Evolutionary conservation across 2,797 vertebrate genomes (phyloP).

Genomic region (Mycteria americana): DNA sequence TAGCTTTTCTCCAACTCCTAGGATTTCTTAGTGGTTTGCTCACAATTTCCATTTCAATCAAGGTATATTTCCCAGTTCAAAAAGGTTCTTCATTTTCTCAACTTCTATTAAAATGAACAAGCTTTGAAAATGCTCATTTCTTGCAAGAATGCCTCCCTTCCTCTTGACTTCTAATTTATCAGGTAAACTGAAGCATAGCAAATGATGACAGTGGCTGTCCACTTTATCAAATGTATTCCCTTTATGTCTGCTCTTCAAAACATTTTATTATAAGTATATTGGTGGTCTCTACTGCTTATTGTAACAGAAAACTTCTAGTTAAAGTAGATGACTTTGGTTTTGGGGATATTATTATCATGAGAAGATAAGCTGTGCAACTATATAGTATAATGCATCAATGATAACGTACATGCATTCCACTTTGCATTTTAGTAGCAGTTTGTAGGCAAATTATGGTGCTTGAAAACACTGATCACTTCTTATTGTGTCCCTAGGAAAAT

Average conservation of each 20-base stretch:
- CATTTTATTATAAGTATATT: neutral
- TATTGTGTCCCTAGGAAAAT: neutral
- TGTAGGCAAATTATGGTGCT: neutral
- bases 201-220: neutral
- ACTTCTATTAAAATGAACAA: neutral
- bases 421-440: neutral
- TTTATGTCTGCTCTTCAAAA: neutral
- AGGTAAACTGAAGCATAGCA: neutral
- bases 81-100: constrained; percentile 18
- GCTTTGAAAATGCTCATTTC: neutral
- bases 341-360: neutral
- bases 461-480: neutral
- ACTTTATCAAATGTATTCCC: neutral
- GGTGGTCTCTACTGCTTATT: neutral
- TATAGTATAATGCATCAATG: neutral
- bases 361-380: neutral
- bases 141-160: neutral
- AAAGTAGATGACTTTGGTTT: neutral
- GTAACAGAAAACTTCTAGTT: neutral
- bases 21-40: constrained; percentile 47
- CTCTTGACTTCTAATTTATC: neutral
- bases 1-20: constrained; percentile 57
- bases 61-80: constrained; percentile 14
- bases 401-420: neutral
- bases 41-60: constrained; percentile 36